phyloP scores from a whole-genome alignment of 2,888 invertebrate species.

The Philereme vetulata region DNA sequence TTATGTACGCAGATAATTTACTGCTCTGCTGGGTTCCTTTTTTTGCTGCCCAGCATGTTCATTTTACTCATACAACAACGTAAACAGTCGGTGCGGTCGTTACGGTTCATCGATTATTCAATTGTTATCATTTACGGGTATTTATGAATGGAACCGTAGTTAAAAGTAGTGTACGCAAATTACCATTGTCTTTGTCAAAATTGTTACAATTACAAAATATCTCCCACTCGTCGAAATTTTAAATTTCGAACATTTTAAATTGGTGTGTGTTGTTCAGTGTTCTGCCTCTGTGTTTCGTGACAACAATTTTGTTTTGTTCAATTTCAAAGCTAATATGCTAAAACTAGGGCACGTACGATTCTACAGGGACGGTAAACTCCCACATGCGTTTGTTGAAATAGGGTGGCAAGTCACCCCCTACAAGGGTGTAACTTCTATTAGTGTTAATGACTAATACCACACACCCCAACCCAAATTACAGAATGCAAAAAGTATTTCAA shows the following conservation, averaged over 20 bases:
- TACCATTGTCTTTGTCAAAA: constrained; percentile 34
- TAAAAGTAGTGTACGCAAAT: constrained; percentile 46
- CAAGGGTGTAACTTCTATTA: constrained; percentile 46
- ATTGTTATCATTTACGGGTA: constrained; percentile 60
- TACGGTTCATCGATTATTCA: constrained; percentile 72
- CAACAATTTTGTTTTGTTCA: constrained; percentile 32
- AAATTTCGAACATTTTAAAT: constrained; percentile 39
- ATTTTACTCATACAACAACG: constrained; percentile 58
- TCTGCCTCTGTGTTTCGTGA: constrained; percentile 22
- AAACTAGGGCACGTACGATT: constrained; percentile 46
- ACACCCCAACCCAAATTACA: constrained; percentile 10
- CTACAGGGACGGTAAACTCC: constrained; percentile 37
- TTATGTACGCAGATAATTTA: constrained; percentile 66
- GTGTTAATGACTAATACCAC: constrained; percentile 47
- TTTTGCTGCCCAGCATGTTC: constrained; percentile 52
- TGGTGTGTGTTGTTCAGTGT: constrained; percentile 19
- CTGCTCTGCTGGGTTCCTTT: constrained; percentile 54
- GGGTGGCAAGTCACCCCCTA: constrained; percentile 57
- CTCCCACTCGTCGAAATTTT: constrained; percentile 38
- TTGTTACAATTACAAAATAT: constrained; percentile 31
- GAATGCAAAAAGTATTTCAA: constrained; percentile 18
- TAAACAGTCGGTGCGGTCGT: constrained; percentile 70
- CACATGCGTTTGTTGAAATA: constrained; percentile 52
- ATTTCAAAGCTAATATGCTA: constrained; percentile 43
- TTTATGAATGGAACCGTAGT: constrained; percentile 74